phyloP scores from a whole-genome alignment of 23 tunicate genomes.

The Trididemnum miniatum region DNA sequence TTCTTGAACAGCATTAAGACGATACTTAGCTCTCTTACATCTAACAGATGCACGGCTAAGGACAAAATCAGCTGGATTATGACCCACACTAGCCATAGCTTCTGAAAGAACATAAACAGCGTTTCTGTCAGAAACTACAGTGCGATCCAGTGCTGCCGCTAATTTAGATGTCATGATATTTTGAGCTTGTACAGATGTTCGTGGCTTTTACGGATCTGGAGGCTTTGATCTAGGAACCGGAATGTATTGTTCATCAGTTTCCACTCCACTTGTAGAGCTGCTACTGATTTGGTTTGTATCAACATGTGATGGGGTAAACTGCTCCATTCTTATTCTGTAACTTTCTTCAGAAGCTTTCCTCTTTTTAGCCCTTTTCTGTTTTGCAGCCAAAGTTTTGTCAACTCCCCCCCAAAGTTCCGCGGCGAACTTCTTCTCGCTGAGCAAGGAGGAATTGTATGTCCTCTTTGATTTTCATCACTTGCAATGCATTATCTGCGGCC shows the following conservation, averaged over 20 bases:
- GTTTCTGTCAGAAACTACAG: background rate
- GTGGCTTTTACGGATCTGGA: constrained; percentile 2
- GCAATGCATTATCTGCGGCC: too few species aligned
- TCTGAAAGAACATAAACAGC: background rate
- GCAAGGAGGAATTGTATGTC: background rate
- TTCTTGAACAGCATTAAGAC: background rate
- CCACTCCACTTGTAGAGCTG: background rate
- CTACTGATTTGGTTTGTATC: too few species aligned
- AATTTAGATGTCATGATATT: background rate
- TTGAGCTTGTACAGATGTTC: background rate
- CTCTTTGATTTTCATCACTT: too few species aligned
- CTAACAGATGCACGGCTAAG: background rate
- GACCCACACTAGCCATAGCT: background rate
- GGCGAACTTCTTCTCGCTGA: constrained; percentile 1
- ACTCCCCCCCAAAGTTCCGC: constrained; percentile 1
- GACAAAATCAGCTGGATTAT: background rate
- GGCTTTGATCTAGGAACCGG: background rate
- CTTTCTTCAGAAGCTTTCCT: too few species aligned
- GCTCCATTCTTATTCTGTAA: too few species aligned
- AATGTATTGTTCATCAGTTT: background rate
- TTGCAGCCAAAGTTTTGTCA: background rate
- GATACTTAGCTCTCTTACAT: background rate
- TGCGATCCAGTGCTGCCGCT: background rate
- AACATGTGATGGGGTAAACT: too few species aligned
- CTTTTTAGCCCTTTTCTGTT: background rate